Conservation (phyloP, 2,888 invertebrate species). For the Ectemnius continuus region DNA sequence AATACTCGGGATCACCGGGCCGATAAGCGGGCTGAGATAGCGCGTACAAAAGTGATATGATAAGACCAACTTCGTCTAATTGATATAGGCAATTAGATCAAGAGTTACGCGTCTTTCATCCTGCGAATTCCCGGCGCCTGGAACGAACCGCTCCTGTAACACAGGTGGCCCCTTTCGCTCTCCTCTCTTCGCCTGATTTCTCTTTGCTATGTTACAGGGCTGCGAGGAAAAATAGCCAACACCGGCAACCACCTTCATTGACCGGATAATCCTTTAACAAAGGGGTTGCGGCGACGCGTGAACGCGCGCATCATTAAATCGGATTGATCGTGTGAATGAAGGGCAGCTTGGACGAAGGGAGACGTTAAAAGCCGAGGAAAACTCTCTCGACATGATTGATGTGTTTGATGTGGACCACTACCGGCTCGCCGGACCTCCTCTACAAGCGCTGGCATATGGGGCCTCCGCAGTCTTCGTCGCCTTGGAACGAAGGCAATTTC, state of each 20-base stretch:
- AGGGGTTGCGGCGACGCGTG: neutral
- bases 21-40: slow-evolving; percentile 54
- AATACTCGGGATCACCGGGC: slow-evolving; percentile 20
- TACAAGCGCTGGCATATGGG: neutral
- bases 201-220: too few relatives aligned
- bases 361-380: slow-evolving; percentile 26
- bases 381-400: slow-evolving; percentile 52
- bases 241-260: neutral
- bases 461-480: neutral
- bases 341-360: slow-evolving; percentile 5
- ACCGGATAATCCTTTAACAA: neutral
- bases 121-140: neutral
- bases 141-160: too few relatives aligned
- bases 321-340: neutral
- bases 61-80: slow-evolving; percentile 45
- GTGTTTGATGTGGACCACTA: slow-evolving; percentile 10
- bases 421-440: neutral
- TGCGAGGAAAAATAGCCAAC: too few relatives aligned
- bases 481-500: neutral
- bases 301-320: neutral
- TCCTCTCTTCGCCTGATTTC: too few relatives aligned
- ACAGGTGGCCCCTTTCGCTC: too few relatives aligned
- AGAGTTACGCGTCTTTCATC: slow-evolving; percentile 21
- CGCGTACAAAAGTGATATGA: slow-evolving; percentile 46
- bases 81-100: slow-evolving; percentile 48